phyloP scores from a whole-genome alignment of 2,888 invertebrate species.

The Drosophila kambysellisi region DNA sequence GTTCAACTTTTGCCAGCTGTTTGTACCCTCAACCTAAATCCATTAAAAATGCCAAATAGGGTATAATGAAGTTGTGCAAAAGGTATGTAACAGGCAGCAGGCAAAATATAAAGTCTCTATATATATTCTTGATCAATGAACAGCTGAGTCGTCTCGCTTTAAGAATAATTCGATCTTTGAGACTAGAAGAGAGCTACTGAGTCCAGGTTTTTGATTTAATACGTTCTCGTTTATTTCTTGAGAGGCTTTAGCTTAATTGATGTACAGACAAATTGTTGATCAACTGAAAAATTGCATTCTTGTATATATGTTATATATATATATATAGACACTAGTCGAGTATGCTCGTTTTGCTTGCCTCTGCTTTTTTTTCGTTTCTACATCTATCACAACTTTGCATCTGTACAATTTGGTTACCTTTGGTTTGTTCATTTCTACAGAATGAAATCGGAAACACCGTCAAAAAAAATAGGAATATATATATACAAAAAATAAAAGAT shows the following conservation, averaged over 20 bases:
- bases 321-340: neutral
- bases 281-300: neutral
- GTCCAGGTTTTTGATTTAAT: neutral
- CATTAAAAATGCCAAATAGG: neutral
- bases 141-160: neutral
- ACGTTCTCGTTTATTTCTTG: too few species aligned
- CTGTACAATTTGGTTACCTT: slow-evolving; percentile 32
- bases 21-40: neutral
- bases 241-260: neutral
- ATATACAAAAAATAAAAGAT: neutral
- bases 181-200: neutral
- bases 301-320: too few species aligned
- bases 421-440: slow-evolving; percentile 5
- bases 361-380: neutral
- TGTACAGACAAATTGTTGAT: neutral
- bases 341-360: neutral
- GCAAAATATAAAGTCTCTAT: neutral
- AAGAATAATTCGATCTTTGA: neutral
- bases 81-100: neutral
- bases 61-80: neutral
- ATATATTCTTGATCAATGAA: neutral
- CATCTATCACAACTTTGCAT: slow-evolving; percentile 33
- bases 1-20: slow-evolving; percentile 46
- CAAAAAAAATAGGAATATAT: neutral
- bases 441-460: slow-evolving; percentile 23